Evolutionary conservation across 2,113 vertebrate genomes (phyloP).

Genomic region (Anhinga anhinga): DNA sequence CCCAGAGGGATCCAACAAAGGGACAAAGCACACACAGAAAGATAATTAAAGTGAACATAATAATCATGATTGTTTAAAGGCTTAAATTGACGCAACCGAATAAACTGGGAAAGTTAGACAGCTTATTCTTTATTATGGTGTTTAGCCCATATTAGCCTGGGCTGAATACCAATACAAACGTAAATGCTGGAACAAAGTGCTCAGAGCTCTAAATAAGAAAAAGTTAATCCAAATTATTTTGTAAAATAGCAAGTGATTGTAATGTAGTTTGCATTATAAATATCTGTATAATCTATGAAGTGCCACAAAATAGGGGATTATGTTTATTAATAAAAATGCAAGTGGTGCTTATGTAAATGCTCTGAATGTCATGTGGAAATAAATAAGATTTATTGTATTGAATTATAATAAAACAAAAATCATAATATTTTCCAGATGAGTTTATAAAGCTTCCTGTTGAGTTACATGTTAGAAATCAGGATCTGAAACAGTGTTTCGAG

Average conservation of each 20-base stretch:
- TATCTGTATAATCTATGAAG: background rate
- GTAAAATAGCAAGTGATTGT: background rate
- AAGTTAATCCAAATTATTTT: slow-evolving; percentile 31
- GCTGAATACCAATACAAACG: slow-evolving; percentile 9
- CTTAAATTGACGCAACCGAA: background rate
- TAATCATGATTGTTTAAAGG: background rate
- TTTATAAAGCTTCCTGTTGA: background rate
- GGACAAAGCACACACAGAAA: background rate
- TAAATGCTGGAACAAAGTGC: background rate
- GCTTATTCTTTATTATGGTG: slow-evolving; percentile 12
- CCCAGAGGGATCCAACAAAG: background rate
- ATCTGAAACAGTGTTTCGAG: background rate
- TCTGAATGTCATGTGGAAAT: background rate
- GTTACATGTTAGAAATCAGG: background rate
- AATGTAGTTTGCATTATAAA: background rate
- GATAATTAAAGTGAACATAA: background rate
- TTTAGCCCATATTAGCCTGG: slow-evolving; percentile 17
- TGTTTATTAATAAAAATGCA: slow-evolving; percentile 8
- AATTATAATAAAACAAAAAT: background rate
- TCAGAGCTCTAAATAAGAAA: background rate
- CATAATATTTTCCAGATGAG: background rate
- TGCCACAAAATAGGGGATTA: background rate
- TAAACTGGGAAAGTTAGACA: background rate
- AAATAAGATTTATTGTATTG: background rate
- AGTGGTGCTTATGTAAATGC: background rate